Conservation (phyloP, 2,797 vertebrate genomes). For the Urosaurus nigricauda region DNA sequence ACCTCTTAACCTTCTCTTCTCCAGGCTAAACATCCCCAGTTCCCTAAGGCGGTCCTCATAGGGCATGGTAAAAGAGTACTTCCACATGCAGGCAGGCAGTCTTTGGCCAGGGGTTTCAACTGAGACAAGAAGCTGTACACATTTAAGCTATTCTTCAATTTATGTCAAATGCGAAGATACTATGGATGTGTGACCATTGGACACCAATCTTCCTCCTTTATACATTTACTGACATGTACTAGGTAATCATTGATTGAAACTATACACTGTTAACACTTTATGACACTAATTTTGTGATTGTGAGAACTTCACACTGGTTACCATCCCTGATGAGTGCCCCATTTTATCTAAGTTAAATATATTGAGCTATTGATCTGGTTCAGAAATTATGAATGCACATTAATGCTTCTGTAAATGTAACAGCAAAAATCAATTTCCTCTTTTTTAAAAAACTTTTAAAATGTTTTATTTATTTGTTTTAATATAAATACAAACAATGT, state of each 20-base stretch:
- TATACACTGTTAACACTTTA: background rate
- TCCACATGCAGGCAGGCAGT: too few relatives aligned
- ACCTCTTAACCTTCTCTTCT: too few relatives aligned
- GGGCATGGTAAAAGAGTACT: too few relatives aligned
- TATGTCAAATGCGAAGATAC: background rate
- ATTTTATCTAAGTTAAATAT: background rate
- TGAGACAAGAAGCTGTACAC: background rate
- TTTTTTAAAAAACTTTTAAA: too few relatives aligned
- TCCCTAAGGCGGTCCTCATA: too few relatives aligned
- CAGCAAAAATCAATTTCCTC: background rate
- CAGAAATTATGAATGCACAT: background rate
- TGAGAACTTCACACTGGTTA: background rate
- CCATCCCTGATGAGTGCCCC: background rate
- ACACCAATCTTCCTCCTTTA: background rate
- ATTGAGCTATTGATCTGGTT: background rate
- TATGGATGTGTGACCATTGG: background rate
- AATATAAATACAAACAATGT: too few relatives aligned
- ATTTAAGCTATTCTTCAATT: background rate
- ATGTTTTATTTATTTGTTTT: too few relatives aligned
- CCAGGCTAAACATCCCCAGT: too few relatives aligned
- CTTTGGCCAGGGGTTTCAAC: background rate
- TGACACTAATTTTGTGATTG: background rate
- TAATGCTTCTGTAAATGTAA: background rate
- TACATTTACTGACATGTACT: background rate
- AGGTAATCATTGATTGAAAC: background rate